Evolutionary conservation across 1,140 invertebrate genomes (phyloP), one percentile per base, ranked within the genome.

Genomic region (Copidosoma floridanum): DNA sequence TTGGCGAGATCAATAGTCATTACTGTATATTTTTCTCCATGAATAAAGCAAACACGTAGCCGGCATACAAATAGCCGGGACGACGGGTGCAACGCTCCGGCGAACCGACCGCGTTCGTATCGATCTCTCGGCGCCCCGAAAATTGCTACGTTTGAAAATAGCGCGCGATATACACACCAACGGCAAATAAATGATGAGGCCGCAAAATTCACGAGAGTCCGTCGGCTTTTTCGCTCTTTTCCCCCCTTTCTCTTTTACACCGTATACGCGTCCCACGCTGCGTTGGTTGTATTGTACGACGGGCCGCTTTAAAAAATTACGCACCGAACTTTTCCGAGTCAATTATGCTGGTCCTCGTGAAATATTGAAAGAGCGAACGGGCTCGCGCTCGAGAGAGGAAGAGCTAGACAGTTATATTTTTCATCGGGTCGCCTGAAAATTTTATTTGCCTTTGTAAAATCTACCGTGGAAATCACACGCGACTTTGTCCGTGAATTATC

Each of bases 101-200:
- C n/a, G n/a, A n/a, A n/a, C n/a, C n/a, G n/a, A n/a, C n/a, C n/a
- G n/a, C n/a, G n/a, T n/a, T n/a, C n/a, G n/a, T n/a, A n/a, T n/a
- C n/a, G n/a, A n/a, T n/a, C n/a, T n/a, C n/a, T n/a, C n/a, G n/a
- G n/a, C n/a, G n/a, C 16, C 21, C 12, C n/a, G 14, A 48, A 57
- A 43, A 58, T 43, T 41, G 51, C 46, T 35, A 24, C 24, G 44
- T 51, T 51, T 43, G n/a, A 32, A 58, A 58, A 58, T 58, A 58
- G 56, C 24, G 10, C 12, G 35, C 24, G 18, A 18, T 18, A 43
- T 43, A 11, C 23, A 44, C 35, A 44, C 56, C n/a, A 50, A 53
- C 41, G 48, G 44, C 29, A 53, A 60, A 60, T 54, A 60, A 60
- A 53, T 18, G 57, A 60, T 54, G 57, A 60, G 41, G 38, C 16